Evolutionary conservation across 2,888 invertebrate species (phyloP), one percentile per base, ranked within the genome.

Genomic region (Nipponacmea schrenckii): DNA sequence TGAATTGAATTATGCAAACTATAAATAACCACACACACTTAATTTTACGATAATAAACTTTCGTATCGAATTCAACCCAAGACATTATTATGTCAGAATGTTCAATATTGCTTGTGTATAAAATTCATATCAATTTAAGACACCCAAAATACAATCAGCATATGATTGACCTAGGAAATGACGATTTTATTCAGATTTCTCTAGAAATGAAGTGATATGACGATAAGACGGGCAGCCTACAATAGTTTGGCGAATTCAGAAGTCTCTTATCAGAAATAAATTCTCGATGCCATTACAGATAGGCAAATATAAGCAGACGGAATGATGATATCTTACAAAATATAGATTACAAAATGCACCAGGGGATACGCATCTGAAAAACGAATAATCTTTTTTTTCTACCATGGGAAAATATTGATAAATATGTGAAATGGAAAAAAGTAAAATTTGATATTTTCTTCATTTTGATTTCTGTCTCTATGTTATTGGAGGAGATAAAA

Each of bases 181-280:
- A 39, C 39, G 39, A 39, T 39, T 39, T 20, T 56, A 56, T 56
- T 56, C 56, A 24, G 56, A 24, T 56, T 56, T 56, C 56, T 20
- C 56, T 20, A 24, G 56, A 24, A 56, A 20, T 56, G 20, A 24
- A 14, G 20, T 56, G 56, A 56, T 56, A 56, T 24, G 12, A 24
- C 20, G 56, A 56, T 56, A 56, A 56, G 24, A 24, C 56, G 20
- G 14, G 56, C 24, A 24, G 20, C 24, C 20, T 56, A 56, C 56
- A 56, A 56, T 56, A 56, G 56, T 56, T 39, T 56, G 56, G 56
- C 56, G 56, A 56, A 56, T 56, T 56, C 56, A 56, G 56, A 56
- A 56, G 56, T 20, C 24, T 56, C 56, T 56, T 56, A 56, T 56
- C 56, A 24, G 20, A 56, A 56, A 56, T 56, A 56, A 24, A 56